phyloP scores from a whole-genome alignment of 2,797 vertebrate genomes.

The Phyllotis vaccarum region DNA sequence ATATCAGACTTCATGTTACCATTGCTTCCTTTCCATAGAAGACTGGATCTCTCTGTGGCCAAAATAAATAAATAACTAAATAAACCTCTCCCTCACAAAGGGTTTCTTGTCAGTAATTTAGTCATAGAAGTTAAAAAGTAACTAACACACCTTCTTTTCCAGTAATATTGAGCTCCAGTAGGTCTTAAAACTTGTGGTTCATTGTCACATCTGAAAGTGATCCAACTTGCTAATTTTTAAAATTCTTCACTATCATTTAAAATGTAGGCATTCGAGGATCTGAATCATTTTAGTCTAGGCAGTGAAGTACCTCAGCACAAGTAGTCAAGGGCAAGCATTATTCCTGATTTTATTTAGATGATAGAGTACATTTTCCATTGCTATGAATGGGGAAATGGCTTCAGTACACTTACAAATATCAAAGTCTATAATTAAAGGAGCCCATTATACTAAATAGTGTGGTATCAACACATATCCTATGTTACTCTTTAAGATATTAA shows the following conservation, averaged over 20 bases:
- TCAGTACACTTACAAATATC: background rate
- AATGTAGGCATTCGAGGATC: background rate
- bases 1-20: background rate
- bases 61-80: no score
- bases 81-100: background rate
- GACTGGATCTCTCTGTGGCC: background rate
- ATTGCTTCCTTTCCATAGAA: no score
- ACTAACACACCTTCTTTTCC: background rate
- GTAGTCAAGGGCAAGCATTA: background rate
- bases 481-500: background rate
- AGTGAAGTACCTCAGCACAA: background rate
- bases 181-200: background rate
- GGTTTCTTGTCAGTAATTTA: background rate
- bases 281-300: constrained; percentile 11
- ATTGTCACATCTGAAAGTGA: background rate
- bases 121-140: background rate
- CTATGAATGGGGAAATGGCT: background rate
- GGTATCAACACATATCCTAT: background rate
- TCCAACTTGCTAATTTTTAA: background rate
- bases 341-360: background rate
- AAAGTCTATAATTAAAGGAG: background rate
- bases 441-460: background rate
- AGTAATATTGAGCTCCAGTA: background rate
- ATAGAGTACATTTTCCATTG: background rate
- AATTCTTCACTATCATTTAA: constrained; percentile 33